Percentiles rank a stretch among this genome's conserved stretches.
Evolutionary conservation across 2,797 vertebrate species (phyloP).

Genomic region (Acridotheres tristis): DNA sequence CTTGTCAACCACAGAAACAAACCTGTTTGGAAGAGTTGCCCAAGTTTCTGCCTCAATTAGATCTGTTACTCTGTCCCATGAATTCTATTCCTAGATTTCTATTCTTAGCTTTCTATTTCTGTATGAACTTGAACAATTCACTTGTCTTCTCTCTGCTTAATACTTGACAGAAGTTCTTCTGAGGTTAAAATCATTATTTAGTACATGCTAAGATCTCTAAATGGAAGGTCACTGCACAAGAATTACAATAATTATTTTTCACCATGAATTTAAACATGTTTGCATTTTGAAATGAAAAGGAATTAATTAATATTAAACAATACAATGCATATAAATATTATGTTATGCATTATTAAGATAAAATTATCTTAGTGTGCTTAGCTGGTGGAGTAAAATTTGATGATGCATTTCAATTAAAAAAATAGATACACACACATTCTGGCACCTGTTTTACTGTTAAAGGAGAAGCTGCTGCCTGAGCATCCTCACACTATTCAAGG

Average conservation of each 20-base stretch:
- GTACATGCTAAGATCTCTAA: background rate
- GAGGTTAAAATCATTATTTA: background rate
- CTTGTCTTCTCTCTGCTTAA: background rate
- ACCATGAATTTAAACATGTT: background rate
- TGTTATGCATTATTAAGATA: background rate
- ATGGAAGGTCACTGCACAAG: background rate
- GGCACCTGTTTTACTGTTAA: background rate
- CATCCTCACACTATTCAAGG: background rate
- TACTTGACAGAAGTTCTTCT: background rate
- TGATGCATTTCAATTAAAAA: background rate
- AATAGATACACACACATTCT: background rate
- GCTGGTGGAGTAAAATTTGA: background rate
- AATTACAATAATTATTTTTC: background rate
- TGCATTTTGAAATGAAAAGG: background rate
- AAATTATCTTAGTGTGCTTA: background rate
- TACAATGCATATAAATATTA: background rate
- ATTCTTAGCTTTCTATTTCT: conserved; percentile 21
- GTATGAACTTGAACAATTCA: background rate
- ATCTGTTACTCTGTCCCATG: background rate
- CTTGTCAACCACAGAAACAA: background rate
- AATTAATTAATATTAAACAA: background rate
- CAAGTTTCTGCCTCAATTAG: background rate
- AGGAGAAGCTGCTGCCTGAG: background rate
- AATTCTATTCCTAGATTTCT: background rate
- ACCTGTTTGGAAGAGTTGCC: background rate